Evolutionary conservation across 2,888 invertebrate species (phyloP).

Genomic region (Xestia xanthographa): DNA sequence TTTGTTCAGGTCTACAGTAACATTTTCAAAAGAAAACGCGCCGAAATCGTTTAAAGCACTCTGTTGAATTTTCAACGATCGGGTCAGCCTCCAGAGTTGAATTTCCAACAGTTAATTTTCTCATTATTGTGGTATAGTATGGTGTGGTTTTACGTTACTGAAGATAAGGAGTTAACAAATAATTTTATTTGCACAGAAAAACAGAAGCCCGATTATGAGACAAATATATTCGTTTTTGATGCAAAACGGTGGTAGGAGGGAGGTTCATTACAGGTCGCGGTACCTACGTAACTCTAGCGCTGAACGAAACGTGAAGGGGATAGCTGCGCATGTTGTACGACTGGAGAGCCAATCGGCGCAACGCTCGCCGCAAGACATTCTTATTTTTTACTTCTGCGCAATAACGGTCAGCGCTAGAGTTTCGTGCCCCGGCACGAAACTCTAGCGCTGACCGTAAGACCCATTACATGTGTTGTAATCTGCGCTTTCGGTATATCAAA

Average conservation of each 20-base stretch:
- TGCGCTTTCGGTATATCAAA: background rate
- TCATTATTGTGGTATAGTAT: background rate
- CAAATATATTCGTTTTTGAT: conserved; percentile 4
- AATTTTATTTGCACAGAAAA: conserved; percentile 24
- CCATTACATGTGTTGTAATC: background rate
- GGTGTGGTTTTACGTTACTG: background rate
- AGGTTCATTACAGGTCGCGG: no score
- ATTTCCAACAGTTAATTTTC: background rate
- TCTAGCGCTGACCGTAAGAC: no score
- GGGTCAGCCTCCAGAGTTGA: background rate
- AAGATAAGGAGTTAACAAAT: conserved; percentile 1
- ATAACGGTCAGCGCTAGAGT: no score
- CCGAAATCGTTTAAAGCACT: background rate
- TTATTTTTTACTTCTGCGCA: no score
- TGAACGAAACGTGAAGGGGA: no score
- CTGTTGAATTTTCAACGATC: background rate
- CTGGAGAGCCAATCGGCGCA: no score
- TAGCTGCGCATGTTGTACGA: no score
- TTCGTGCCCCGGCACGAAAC: no score
- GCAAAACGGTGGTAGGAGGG: background rate
- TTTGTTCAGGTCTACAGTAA: background rate
- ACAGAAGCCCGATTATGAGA: background rate
- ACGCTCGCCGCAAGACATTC: no score
- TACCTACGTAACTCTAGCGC: no score
- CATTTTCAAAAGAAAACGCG: background rate